Conservation (phyloP, 2,113 vertebrate species). For the Miniopterus natalensis region DNA sequence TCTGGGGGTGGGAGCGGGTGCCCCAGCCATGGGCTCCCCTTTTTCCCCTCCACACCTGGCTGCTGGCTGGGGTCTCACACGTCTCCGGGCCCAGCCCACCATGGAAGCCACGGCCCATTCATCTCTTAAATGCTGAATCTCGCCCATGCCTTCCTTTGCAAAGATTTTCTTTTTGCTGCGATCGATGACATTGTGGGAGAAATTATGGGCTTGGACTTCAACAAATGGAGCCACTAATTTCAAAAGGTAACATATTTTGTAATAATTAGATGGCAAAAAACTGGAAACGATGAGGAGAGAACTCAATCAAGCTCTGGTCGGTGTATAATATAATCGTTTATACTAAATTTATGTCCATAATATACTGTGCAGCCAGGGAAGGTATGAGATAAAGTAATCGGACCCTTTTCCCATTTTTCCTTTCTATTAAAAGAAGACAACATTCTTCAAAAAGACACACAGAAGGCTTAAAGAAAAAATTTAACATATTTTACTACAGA, state of each 20-base stretch:
- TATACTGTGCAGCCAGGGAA: conserved; percentile 18
- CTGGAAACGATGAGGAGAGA: conserved; percentile 69
- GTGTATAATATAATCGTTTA: conserved; percentile 71
- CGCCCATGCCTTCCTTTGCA: not conserved
- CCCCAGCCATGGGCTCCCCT: not conserved
- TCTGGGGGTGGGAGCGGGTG: not conserved
- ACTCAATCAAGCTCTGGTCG: conserved; percentile 62
- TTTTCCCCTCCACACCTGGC: not conserved
- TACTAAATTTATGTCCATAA: conserved; percentile 63
- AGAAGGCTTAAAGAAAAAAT: conserved; percentile 55
- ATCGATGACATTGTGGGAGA: not conserved
- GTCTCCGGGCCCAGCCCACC: not conserved
- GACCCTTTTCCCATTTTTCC: conserved; percentile 19
- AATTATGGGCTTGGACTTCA: conserved; percentile 45
- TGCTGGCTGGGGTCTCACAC: not conserved
- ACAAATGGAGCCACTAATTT: conserved; percentile 68
- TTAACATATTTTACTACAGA: conserved; percentile 49
- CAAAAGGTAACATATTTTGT: conserved; percentile 62
- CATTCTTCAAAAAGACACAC: conserved; percentile 64
- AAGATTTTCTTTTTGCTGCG: conserved; percentile 24
- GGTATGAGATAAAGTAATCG: conserved; percentile 47
- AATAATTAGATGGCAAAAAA: conserved; percentile 73
- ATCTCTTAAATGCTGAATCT: not conserved
- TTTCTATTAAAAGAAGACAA: conserved; percentile 49
- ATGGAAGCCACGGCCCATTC: not conserved